Evolutionary conservation across 2,888 invertebrate genomes (phyloP).

Genomic region (Gymnoscelis rufifasciata): DNA sequence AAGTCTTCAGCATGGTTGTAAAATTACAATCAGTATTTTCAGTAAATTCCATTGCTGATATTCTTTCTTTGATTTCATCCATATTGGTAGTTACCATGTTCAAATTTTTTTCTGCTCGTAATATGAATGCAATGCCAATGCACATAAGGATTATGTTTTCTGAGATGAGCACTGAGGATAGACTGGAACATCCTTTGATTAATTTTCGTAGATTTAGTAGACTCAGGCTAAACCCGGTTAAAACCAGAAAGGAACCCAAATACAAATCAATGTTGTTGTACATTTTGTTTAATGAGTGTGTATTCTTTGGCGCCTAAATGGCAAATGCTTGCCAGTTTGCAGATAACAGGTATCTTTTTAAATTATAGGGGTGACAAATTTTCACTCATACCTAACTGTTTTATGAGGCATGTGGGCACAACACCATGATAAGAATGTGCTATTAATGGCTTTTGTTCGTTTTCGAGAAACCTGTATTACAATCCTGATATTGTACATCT

Average conservation of each 20-base stretch:
- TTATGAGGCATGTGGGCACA: slow-evolving; percentile 1
- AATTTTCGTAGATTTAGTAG: slow-evolving; percentile 58
- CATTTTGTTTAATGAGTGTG: slow-evolving; percentile 39
- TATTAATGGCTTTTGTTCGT: too few species aligned
- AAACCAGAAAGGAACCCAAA: slow-evolving; percentile 57
- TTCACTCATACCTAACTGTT: slow-evolving; percentile 14
- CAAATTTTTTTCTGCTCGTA: slow-evolving; percentile 45
- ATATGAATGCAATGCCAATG: slow-evolving; percentile 60
- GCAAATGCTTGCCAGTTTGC: slow-evolving; percentile 40
- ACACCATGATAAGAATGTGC: slow-evolving; percentile 1
- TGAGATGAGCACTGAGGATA: slow-evolving; percentile 56
- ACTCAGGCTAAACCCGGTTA: slow-evolving; percentile 58
- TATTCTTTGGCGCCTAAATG: slow-evolving; percentile 17
- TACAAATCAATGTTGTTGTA: slow-evolving; percentile 52
- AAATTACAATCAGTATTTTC: slow-evolving; percentile 46
- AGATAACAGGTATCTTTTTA: slow-evolving; percentile 47
- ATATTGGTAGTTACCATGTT: slow-evolving; percentile 42
- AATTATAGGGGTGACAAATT: slow-evolving; percentile 60
- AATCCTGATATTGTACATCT: too few species aligned
- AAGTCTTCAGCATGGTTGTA: slow-evolving; percentile 49
- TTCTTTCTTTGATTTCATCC: slow-evolving; percentile 44
- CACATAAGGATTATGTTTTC: slow-evolving; percentile 63
- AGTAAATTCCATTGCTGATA: slow-evolving; percentile 30
- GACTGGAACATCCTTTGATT: slow-evolving; percentile 41
- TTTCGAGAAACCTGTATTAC: too few species aligned